These are phyloP conservation scores for Chelonia mydas DNA, from an alignment of 2,797 vertebrate species.

Conservation along the genomic window DNA sequence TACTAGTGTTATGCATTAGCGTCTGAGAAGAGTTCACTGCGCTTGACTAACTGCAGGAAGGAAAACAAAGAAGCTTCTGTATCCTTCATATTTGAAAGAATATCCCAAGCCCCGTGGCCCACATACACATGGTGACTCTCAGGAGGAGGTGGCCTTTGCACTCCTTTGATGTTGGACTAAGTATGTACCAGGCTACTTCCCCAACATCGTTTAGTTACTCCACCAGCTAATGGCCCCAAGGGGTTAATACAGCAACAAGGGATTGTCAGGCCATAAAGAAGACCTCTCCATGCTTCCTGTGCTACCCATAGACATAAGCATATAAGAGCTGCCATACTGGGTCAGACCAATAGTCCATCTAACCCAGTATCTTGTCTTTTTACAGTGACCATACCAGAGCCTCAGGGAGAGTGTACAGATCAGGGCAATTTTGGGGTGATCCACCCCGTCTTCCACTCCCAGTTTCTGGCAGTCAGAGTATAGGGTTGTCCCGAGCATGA, in stretches of 20 bases:
- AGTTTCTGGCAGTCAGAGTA: not conserved
- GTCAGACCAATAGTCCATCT: no score
- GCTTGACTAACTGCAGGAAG: not conserved
- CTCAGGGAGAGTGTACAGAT: not conserved
- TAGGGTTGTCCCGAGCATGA: not conserved
- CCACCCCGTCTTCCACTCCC: not conserved
- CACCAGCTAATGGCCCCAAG: not conserved
- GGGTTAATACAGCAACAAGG: not conserved
- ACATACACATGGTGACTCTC: rapidly evolving
- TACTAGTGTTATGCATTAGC: not conserved
- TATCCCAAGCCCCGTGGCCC: not conserved
- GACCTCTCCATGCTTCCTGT: rapidly evolving
- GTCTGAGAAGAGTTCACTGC: not conserved
- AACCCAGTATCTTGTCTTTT: not conserved
- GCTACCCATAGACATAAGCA: not conserved
- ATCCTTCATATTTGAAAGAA: not conserved
- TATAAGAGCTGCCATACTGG: not conserved
- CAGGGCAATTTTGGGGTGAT: not conserved
- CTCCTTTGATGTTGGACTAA: not conserved
- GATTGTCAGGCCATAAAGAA: rapidly evolving
- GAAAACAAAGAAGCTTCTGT: not conserved
- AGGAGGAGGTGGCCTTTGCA: not conserved
- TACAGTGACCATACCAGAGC: not conserved
- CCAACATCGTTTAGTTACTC: not conserved
- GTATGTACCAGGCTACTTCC: rapidly evolving